Evolutionary conservation across 30 jellyfish, hydroid and myxozoan species (phyloP), one percentile per base, ranked within the genome.

Genomic region (Euphysa ruthae): DNA sequence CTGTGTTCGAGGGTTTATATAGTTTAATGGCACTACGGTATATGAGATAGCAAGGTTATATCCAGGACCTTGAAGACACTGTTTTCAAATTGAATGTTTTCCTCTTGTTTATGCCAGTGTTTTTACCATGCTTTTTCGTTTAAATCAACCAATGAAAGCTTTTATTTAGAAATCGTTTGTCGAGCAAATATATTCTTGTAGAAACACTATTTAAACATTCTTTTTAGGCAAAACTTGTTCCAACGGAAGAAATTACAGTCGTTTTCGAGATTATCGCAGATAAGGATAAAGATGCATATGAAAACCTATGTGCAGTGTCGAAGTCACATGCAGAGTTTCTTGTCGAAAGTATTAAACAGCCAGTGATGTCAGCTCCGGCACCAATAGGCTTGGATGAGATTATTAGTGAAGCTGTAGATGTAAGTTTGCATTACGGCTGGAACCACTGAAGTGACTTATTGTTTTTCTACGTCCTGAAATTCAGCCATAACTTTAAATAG

Each of bases 221-320:
- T 6, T 34, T 35, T 58, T 34, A 88, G 97, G 97, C 97, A 0
- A 81, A 81, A 31, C 94, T 88, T 20, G 85, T 81, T 6, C 97
- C 97, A 8, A 88, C 97, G 25, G 97, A 88, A 25, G 97, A 88
- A 49, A 88, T 88, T 61, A 88, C 97, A 23, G 70, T 88, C 20
- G 78, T 71, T 1, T 74, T 52, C 60, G 97, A 88, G 24, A 61
- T 88, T 7, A 49, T 38, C 4, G 57, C 92, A 12, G 78, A 28
- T 43, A 66, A 52, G 15, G 87, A 73, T 35, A 42, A 0, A 25
- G 79, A 64, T 6, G 95, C 93, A 15, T 63, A 35, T 29, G 51
- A 71, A 4, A 49, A 58, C 21, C 84, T 88, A 32, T 12, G 69
- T 27, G 73, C 62, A 3, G 85, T 88, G 4, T 63, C 79, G n/a